Percentiles rank a stretch among this genome's conserved stretches.
These are phyloP conservation scores for Cetonia aurata DNA, from an alignment of 2,888 invertebrate species.

Conservation along the genomic window DNA sequence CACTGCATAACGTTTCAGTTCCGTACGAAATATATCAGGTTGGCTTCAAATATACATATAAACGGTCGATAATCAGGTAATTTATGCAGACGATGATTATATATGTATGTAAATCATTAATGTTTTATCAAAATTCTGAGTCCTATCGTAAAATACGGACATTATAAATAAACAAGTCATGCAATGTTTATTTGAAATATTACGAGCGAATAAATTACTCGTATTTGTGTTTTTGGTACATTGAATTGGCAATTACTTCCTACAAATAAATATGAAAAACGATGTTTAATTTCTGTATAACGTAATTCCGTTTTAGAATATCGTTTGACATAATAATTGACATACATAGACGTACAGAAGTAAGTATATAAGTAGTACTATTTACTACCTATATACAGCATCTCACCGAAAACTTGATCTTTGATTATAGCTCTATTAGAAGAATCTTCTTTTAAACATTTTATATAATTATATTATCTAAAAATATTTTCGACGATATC, in stretches of 20 bases:
- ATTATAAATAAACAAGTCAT: conserved; percentile 34
- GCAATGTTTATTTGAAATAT: conserved; percentile 23
- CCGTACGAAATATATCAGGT: conserved; percentile 7
- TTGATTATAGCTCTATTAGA: no score
- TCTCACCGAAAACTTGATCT: no score
- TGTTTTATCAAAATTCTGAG: conserved; percentile 35
- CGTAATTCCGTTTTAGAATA: conserved; percentile 9
- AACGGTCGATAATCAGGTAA: conserved; percentile 22
- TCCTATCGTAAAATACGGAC: conserved; percentile 22
- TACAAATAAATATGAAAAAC: conserved; percentile 36
- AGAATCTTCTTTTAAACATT: no score
- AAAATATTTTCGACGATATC: no score
- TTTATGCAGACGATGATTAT: conserved; percentile 29
- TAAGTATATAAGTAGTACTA: no score
- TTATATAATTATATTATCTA: no score
- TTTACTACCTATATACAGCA: no score
- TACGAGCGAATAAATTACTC: conserved; percentile 29
- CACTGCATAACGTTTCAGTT: no score
- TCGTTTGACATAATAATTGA: not conserved
- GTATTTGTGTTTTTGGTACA: conserved; percentile 29
- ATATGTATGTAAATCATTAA: conserved; percentile 19
- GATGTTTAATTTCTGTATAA: conserved; percentile 32
- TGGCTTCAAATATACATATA: conserved; percentile 6
- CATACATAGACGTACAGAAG: no score
- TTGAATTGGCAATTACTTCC: conserved; percentile 26